Base-by-base conservation (phyloP, 2,113 vertebrate species). In the Ceuthmochares aereus region DNA sequence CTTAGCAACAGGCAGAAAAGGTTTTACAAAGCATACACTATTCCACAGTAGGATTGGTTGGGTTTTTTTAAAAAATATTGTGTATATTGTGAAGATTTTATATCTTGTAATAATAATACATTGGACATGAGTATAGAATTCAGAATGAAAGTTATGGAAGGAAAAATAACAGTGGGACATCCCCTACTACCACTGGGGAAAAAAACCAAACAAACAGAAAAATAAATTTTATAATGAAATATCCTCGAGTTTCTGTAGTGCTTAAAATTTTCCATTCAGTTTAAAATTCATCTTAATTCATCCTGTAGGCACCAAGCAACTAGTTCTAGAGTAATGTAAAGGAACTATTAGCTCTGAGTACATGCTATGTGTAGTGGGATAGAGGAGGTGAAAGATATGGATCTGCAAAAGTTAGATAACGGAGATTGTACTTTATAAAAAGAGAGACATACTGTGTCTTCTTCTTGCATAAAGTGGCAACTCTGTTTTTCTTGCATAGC, bases 1-100 rank as follows among this genome's bases (percentile, higher is more conserved):
- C 66, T 90, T 92, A 95, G 87, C 66, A 94, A 95, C 88, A 89
- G 54, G 67, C 63, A 91, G 56, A 82, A 79, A 84, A 21, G 0
- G 20, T 34, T 94, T 89, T 67, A 64, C 20, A 81, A 77, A 92
- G 15, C 23, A 42, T 52, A 36, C 3, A 81, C 15, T 54, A 60
- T 69, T 88, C 19, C 30, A 82, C 20, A 74, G 72, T 60, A 78
- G 16, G 37, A 7, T 32, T 78, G 67, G 15, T 16, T 47, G 13
- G 0, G 4, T 7, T 26, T 52, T 68, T 63, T 76, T 37, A 7
- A 32, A 7, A 32, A 56, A 69, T 25, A 22, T 17, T 68, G 43
- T 19, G 5, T 34, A 40, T n/a, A 29, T 52, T 23, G 11, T 67
- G 56, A 75, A 89, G 43, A 63, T 47, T 78, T 82, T 93, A 12